Conservation (phyloP, 2,888 invertebrate species). For the Chamaedrilus cognettii region DNA sequence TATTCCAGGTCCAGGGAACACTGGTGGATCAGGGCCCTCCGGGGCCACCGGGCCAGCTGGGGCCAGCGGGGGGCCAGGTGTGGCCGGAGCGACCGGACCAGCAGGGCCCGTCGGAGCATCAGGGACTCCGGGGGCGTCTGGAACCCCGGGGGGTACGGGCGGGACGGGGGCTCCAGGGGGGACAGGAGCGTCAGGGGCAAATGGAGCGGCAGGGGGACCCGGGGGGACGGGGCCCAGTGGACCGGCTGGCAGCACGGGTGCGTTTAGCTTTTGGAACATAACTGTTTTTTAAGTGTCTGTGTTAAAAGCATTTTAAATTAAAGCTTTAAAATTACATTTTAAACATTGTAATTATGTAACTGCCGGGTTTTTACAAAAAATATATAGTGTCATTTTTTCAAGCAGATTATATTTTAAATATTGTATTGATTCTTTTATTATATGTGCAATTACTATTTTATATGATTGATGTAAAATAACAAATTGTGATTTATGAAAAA, state of each 20-base stretch:
- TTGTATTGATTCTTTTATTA: too few species aligned
- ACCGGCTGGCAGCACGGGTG: slow-evolving; percentile 19
- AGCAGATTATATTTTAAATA: too few species aligned
- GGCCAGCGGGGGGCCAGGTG: slow-evolving; percentile 5
- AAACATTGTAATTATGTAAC: too few species aligned
- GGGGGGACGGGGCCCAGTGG: slow-evolving; percentile 18
- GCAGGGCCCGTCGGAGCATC: slow-evolving; percentile 25
- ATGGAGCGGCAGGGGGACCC: slow-evolving; percentile 1
- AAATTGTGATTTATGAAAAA: too few species aligned
- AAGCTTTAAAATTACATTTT: too few species aligned
- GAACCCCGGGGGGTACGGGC: slow-evolving; percentile 26
- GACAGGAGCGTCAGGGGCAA: slow-evolving; percentile 7
- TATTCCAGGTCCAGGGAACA: slow-evolving; percentile 10
- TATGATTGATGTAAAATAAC: too few species aligned
- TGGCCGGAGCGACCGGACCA: slow-evolving; percentile 27
- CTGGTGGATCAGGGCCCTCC: slow-evolving; percentile 17
- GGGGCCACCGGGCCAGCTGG: slow-evolving; percentile 7
- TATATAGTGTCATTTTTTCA: too few species aligned
- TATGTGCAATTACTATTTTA: too few species aligned
- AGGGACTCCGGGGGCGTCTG: slow-evolving; percentile 44
- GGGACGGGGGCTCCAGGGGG: slow-evolving; percentile 11
- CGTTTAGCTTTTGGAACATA: too few species aligned
- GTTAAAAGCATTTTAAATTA: too few species aligned
- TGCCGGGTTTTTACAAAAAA: too few species aligned
- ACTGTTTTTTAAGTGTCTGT: too few species aligned